Evolutionary conservation across 2,113 vertebrate genomes (phyloP).

Genomic region (Cryptomyrus ogoouensis): DNA sequence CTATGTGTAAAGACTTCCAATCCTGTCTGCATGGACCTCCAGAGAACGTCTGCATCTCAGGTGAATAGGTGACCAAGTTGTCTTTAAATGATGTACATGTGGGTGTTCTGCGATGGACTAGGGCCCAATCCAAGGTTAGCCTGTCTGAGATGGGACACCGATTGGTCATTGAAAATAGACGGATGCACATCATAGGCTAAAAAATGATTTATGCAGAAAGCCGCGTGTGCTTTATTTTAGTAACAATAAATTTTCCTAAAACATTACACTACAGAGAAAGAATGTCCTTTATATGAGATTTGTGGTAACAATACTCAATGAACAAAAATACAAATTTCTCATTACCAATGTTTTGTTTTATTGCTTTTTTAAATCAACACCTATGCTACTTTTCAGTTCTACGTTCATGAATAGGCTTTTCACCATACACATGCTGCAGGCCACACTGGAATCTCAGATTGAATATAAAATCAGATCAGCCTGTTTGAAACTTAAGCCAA

Average conservation of each 20-base stretch:
- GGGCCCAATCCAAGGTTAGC: neutral
- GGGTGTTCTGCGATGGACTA: neutral
- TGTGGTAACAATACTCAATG: neutral
- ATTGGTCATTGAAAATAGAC: neutral
- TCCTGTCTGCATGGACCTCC: neutral
- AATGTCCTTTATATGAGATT: neutral
- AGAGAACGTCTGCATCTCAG: neutral
- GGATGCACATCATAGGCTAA: neutral
- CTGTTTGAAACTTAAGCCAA: constrained; percentile 4
- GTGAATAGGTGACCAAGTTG: neutral
- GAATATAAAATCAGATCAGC: constrained; percentile 8
- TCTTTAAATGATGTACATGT: neutral
- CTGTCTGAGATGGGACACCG: neutral
- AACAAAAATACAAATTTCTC: neutral
- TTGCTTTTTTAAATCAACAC: neutral
- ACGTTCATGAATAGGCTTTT: neutral
- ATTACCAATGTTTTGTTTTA: neutral
- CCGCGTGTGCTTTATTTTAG: neutral
- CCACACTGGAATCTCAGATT: neutral
- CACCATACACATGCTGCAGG: neutral
- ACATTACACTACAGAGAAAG: neutral
- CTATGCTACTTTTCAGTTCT: neutral
- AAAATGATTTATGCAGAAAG: neutral
- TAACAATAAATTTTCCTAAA: neutral
- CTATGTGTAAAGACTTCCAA: neutral